Conservation (phyloP, 2,888 invertebrate genomes). For the Anagyrus pseudococci region DNA sequence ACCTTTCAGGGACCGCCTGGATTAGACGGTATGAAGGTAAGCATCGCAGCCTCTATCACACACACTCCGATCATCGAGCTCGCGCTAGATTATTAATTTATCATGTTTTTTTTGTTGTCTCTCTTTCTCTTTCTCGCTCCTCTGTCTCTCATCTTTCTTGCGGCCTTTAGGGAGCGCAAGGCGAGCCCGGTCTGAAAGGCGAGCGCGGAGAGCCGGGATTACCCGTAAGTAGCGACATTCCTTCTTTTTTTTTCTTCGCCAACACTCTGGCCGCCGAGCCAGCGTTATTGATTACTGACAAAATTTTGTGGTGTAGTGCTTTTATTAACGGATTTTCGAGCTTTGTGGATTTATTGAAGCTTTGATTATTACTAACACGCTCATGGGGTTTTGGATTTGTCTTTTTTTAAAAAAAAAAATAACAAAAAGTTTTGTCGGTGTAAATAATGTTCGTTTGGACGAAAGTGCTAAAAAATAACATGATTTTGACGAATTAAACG, state of each 20-base stretch:
- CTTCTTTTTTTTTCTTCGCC: too few relatives aligned
- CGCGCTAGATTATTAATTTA: not conserved
- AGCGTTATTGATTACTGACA: too few relatives aligned
- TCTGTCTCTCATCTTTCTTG: conserved; percentile 24
- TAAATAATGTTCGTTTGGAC: not conserved
- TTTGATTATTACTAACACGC: too few relatives aligned
- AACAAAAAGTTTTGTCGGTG: too few relatives aligned
- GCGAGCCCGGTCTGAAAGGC: conserved; percentile 90
- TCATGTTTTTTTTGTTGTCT: not conserved
- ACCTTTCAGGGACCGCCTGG: conserved; percentile 87
- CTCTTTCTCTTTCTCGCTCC: not conserved
- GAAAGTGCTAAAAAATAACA: not conserved
- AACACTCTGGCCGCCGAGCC: too few relatives aligned
- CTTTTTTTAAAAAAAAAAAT: too few relatives aligned
- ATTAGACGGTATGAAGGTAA: conserved; percentile 95
- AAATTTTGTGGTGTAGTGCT: too few relatives aligned
- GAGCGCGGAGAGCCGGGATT: conserved; percentile 92
- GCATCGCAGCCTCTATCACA: conserved; percentile 45
- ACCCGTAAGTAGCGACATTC: conserved; percentile 88
- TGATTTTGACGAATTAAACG: not conserved
- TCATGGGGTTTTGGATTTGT: too few relatives aligned
- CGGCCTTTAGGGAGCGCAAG: conserved; percentile 86
- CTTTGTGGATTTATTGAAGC: too few relatives aligned
- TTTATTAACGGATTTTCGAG: too few relatives aligned
- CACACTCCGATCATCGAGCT: not conserved